Conservation (phyloP, 2,888 invertebrate genomes). For the Lasioglossum zephyrum region DNA sequence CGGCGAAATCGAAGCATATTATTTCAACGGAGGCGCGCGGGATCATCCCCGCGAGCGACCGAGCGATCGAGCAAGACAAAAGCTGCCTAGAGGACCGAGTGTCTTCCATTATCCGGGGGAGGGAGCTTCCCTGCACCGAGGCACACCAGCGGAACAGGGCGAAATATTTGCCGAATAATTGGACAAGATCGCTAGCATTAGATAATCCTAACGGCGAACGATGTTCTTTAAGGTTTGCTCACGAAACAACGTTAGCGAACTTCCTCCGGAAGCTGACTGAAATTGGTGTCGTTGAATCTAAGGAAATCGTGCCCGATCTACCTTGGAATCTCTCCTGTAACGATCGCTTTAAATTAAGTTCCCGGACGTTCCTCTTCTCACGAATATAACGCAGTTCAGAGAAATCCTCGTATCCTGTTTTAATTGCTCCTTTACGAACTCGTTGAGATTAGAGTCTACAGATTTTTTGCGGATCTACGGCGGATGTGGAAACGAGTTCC, state of each 20-base stretch:
- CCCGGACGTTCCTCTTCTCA: not conserved
- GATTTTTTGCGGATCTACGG: not conserved
- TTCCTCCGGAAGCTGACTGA: not conserved
- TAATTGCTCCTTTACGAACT: not conserved
- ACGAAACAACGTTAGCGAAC: not conserved
- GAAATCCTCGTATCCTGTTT: not conserved
- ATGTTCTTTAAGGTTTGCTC: not conserved
- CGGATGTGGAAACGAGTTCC: not conserved
- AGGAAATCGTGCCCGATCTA: not conserved
- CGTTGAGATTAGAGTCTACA: not conserved
- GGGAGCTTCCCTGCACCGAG: not conserved
- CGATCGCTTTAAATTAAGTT: not conserved
- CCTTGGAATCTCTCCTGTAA: not conserved
- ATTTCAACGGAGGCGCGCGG: slow-evolving; percentile 55
- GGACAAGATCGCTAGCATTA: not conserved
- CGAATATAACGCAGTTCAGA: not conserved
- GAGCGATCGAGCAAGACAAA: not conserved
- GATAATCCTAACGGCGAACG: not conserved
- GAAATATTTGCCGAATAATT: slow-evolving; percentile 9
- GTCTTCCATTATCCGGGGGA: slow-evolving; percentile 3
- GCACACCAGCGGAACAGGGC: not conserved
- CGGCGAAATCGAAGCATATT: slow-evolving; percentile 70
- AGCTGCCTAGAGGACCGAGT: not conserved
- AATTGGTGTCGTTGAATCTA: not conserved
- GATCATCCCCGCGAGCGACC: slow-evolving; percentile 17